Evolutionary conservation across 1,140 invertebrate genomes (phyloP).

Genomic region (Drosophila suzukii): DNA sequence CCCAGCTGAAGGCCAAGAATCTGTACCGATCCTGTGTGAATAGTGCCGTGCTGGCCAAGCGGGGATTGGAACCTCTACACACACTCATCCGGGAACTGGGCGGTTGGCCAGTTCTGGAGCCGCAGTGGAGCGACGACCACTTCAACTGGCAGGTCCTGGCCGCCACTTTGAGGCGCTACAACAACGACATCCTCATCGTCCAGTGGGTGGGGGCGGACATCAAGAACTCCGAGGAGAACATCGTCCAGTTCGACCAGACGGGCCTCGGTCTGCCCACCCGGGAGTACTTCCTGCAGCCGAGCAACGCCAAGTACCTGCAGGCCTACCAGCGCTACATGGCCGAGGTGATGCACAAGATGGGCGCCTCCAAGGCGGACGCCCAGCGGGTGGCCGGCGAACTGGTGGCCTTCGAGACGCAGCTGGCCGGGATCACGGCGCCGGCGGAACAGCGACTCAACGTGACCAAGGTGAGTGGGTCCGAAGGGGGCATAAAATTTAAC

Average conservation of each 20-base stretch:
- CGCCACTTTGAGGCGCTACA: constrained; percentile 91
- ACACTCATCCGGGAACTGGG: constrained; percentile 90
- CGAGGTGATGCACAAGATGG: constrained; percentile 89
- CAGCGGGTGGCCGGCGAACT: constrained; percentile 89
- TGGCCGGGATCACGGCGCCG: constrained; percentile 87
- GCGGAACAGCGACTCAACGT: constrained; percentile 93
- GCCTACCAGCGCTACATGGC: constrained; percentile 92
- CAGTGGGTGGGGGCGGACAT: constrained; percentile 95
- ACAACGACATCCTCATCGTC: constrained; percentile 92
- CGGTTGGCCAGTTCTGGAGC: constrained; percentile 92
- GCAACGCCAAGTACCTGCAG: constrained; percentile 89
- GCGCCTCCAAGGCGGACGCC: constrained; percentile 87
- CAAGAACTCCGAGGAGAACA: constrained; percentile 93
- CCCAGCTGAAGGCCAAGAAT: constrained; percentile 90
- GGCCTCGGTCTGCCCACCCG: constrained; percentile 93
- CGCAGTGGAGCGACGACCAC: constrained; percentile 86
- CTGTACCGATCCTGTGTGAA: constrained; percentile 95
- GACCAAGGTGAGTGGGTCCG: constrained; percentile 56
- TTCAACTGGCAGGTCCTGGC: constrained; percentile 92
- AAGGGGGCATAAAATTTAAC: neutral
- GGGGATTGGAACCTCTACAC: constrained; percentile 90
- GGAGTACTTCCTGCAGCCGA: constrained; percentile 92
- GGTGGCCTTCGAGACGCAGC: constrained; percentile 92
- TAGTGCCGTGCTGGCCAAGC: constrained; percentile 88
- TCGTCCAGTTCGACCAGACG: constrained; percentile 95